Base-by-base conservation (phyloP, 2,888 invertebrate genomes). In the Heteromurus nitidus region DNA sequence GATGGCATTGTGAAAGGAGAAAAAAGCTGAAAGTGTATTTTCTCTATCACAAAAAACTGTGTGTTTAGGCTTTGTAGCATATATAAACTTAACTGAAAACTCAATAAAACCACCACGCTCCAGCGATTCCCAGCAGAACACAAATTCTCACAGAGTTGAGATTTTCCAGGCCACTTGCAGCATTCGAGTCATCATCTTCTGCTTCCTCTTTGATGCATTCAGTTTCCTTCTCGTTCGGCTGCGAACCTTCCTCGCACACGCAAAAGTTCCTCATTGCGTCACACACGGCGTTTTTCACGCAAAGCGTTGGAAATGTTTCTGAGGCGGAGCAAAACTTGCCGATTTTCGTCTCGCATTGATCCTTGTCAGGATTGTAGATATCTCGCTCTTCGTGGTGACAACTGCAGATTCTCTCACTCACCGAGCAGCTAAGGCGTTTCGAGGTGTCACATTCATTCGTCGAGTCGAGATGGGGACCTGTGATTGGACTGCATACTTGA, bases 331-430 rank as follows among this genome's bases (percentile, higher is more conserved):
- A 85, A 53, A 82, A 82, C 60, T 68, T 76, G 28, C 85, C 85
- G 0, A 83, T 65, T 85, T 82, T 79, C 1, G 83, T 85, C 64
- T 85, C 85, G 44, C 85, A 85, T 16, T 83, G 30, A 60, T 69
- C 73, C 28, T 30, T 36, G 5, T 64, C 31, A 9, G 31, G 20
- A 50, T 83, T 76, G 65, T 68, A 83, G 3, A 73, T 22, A 47
- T 85, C 85, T 9, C 85, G 36, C 11, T 72, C 76, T 53, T 64
- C 85, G 55, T 85, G 85, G 65, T 85, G 85, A 64, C 85, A 85
- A 44, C 58, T 69, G 24, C 85, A 85, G 0, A 44, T 55, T n/a
- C 36, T 47, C 1, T 24, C 31, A 20, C 53, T 80, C 24, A 62
- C 55, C 47, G 82, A 76, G 50, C 85, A 85, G 26, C 83, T 83